Percentiles rank a stretch among this genome's conserved stretches.
phyloP scores from a whole-genome alignment of 2,888 invertebrate species.

The Crossocerus cetratus region DNA sequence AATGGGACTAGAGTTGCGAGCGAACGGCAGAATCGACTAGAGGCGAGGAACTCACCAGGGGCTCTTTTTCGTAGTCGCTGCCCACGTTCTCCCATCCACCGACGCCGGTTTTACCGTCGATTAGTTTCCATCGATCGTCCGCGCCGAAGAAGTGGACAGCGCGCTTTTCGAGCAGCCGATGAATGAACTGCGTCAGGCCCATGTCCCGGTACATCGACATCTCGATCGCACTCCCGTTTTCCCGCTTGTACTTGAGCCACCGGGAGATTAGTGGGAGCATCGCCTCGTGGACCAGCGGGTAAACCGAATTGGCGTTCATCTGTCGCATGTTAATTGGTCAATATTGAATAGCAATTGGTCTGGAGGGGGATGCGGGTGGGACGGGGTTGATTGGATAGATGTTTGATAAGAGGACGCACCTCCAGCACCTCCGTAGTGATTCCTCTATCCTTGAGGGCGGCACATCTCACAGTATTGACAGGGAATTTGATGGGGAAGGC shows the following conservation, averaged over 20 bases:
- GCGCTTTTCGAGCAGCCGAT: conserved; percentile 80
- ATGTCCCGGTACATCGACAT: conserved; percentile 80
- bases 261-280: conserved; percentile 81
- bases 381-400: no score
- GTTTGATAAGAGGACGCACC: conserved; percentile 43
- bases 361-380: neutral
- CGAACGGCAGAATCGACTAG: no score
- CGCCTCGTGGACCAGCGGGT: conserved; percentile 84
- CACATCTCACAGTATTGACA: conserved; percentile 70
- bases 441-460: conserved; percentile 63
- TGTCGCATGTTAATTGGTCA: conserved; percentile 39
- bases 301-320: conserved; percentile 79
- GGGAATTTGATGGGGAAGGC: conserved; percentile 75
- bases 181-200: conserved; percentile 79
- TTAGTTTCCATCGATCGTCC: conserved; percentile 78
- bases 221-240: conserved; percentile 77
- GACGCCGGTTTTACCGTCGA: conserved; percentile 76
- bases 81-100: conserved; percentile 82
- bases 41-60: conserved; percentile 69
- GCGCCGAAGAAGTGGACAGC: conserved; percentile 79
- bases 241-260: conserved; percentile 82
- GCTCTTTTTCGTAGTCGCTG: conserved; percentile 78
- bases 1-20: no score
- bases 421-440: conserved; percentile 65
- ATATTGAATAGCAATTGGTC: neutral